Percentiles rank a stretch among this genome's conserved stretches.
Conservation (phyloP, 2,888 invertebrate species). For the Gnatocerus cornutus region DNA sequence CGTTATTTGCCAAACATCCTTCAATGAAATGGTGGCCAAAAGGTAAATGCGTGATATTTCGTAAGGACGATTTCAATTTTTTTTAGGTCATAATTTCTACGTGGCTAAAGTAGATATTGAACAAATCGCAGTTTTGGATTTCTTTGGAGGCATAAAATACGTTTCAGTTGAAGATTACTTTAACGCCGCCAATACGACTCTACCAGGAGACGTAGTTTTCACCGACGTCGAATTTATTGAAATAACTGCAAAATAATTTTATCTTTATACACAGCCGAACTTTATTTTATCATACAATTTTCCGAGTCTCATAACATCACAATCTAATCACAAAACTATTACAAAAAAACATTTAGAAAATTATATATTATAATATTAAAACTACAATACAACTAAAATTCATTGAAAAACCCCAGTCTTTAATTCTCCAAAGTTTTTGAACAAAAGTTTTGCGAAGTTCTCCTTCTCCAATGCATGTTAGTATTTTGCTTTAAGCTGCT, state of each 20-base stretch:
- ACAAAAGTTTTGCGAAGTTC: constrained; percentile 66
- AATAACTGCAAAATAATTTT: constrained; percentile 25
- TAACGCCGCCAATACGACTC: constrained; percentile 50
- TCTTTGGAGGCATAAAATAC: constrained; percentile 86
- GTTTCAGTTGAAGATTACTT: constrained; percentile 78
- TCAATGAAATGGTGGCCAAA: constrained; percentile 80
- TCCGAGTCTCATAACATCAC: constrained; percentile 35
- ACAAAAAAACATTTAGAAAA: constrained; percentile 22
- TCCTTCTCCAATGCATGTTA: constrained; percentile 73
- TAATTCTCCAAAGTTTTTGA: constrained; percentile 43
- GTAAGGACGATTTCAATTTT: no score
- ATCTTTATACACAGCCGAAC: constrained; percentile 41
- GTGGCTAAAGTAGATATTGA: constrained; percentile 84
- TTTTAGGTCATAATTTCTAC: constrained; percentile 85
- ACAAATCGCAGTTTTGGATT: constrained; percentile 84
- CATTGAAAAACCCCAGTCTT: constrained; percentile 31
- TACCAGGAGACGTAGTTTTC: constrained; percentile 10
- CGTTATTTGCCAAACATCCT: constrained; percentile 82
- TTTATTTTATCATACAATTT: constrained; percentile 37
- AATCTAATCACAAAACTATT: constrained; percentile 44
- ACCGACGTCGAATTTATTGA: constrained; percentile 27
- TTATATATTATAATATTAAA: constrained; percentile 2
- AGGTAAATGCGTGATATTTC: constrained; percentile 67
- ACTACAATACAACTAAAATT: background rate
- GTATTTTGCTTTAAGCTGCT: constrained; percentile 53